Percentiles rank a stretch among this genome's conserved stretches.
phyloP scores from a whole-genome alignment of 2,888 invertebrate genomes.

The Agonopterix subpropinquella region DNA sequence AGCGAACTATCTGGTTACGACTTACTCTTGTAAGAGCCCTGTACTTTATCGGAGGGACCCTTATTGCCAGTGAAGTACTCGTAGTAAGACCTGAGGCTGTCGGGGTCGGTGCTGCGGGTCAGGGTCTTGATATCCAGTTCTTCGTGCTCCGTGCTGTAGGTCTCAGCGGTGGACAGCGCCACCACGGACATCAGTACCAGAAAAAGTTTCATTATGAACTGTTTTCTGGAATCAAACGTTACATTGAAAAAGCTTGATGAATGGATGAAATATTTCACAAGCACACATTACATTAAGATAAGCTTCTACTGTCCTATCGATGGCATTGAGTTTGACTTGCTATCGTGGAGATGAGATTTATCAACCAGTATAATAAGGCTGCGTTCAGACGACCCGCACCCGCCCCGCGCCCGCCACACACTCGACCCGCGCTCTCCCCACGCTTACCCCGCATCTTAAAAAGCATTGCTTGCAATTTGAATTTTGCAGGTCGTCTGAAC shows the following conservation, averaged over 20 bases:
- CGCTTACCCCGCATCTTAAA: too few relatives aligned
- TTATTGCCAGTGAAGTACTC: constrained; percentile 39
- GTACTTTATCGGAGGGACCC: constrained; percentile 26
- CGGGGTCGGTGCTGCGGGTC: constrained; percentile 16
- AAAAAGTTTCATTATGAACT: constrained; percentile 33
- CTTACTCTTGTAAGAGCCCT: constrained; percentile 49
- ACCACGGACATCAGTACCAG: constrained; percentile 28
- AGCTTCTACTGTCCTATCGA: too few relatives aligned
- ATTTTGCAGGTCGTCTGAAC: too few relatives aligned
- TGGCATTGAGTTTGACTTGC: too few relatives aligned
- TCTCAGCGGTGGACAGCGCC: constrained; percentile 24
- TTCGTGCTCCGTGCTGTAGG: constrained; percentile 45
- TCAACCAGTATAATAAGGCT: too few relatives aligned
- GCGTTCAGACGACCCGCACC: too few relatives aligned
- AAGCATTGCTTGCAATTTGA: too few relatives aligned
- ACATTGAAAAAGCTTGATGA: not conserved
- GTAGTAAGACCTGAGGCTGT: constrained; percentile 24
- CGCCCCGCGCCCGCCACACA: too few relatives aligned
- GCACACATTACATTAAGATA: too few relatives aligned
- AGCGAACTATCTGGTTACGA: constrained; percentile 19
- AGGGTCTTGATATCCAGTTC: constrained; percentile 43
- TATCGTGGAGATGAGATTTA: too few relatives aligned
- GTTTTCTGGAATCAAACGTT: not conserved
- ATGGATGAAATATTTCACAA: too few relatives aligned
- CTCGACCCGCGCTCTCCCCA: too few relatives aligned